phyloP scores from a whole-genome alignment of 2,888 invertebrate genomes.

The Pristionchus fissidentatus region DNA sequence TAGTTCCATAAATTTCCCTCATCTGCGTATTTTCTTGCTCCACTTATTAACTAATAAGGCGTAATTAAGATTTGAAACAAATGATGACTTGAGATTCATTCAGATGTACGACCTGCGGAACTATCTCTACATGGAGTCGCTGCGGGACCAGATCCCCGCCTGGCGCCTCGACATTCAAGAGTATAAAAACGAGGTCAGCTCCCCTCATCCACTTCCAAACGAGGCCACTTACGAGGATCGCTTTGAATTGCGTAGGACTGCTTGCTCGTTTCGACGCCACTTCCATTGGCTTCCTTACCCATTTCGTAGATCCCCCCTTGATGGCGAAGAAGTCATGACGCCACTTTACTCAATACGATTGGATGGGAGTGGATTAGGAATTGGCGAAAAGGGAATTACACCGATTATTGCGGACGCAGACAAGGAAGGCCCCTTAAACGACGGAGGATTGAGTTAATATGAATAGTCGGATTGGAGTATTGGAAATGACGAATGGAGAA shows the following conservation, averaged over 20 bases:
- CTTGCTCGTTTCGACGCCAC: neutral
- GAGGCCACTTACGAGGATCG: neutral
- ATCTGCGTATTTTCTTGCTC: no score
- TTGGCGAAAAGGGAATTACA: no score
- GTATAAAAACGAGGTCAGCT: constrained; percentile 42
- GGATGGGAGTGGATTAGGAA: neutral
- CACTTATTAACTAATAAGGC: no score
- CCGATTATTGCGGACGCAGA: no score
- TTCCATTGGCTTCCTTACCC: neutral
- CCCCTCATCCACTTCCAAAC: neutral
- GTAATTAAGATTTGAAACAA: no score
- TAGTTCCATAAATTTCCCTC: no score
- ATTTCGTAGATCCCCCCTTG: no score
- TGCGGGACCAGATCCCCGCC: constrained; percentile 32
- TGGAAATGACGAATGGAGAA: no score
- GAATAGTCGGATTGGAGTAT: no score
- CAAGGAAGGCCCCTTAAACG: no score
- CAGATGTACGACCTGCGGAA: constrained; percentile 42
- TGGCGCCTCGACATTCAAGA: constrained; percentile 33
- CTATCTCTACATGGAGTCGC: constrained; percentile 27
- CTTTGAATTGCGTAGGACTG: neutral
- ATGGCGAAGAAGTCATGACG: no score
- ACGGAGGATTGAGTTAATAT: no score
- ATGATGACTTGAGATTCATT: neutral
- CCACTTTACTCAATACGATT: neutral